Base-by-base conservation (phyloP, 2,113 vertebrate genomes). In the Melanerpes aurifrons region DNA sequence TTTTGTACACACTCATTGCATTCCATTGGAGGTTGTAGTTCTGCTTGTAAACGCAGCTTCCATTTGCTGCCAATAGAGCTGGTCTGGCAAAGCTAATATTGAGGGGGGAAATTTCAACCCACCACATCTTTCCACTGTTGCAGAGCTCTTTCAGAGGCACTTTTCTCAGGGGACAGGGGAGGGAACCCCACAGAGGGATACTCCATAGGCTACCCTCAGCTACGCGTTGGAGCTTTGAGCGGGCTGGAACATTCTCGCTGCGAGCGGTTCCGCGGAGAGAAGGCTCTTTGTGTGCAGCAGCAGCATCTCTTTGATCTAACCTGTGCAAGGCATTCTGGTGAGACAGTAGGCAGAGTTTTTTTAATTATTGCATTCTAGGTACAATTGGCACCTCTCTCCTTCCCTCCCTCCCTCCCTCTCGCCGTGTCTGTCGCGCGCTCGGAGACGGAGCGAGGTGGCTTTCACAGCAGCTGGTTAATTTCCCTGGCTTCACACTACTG, bases 381-480 rank as follows among this genome's bases (percentile, higher is more conserved):
- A 96, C 95, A 94, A 95, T 94, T 96, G 96, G 93, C 97, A 94
- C 96, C 90, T 96, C 91, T 97, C 78, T 91, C 91, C 61, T 81
- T 94, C 91, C 91, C 63, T 81, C 93, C 64, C 94, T 78, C 69
- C 68, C 94, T 80, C 69, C 82, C 93, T 84, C 80, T 83, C 91
- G 54, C 95, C 43, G 29, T 96, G 82, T 87, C 87, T 96, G 92
- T 86, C 68, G 74, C 53, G 53, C 68, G 90, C 96, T 92, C 91
- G 26, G 97, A 97, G 96, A 97, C 96, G 9, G 95, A 95, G 97
- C 97, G 97, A 98, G 97, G 97, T 98, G 97, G 97, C 97, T 98
- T 98, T 96, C 97, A 97, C 97, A 98, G 98, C 98, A 98, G 98
- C 98, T 98, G 98, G 97, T 97, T 98, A 97, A 98, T 98, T 98